These are phyloP conservation scores for Stenchaetothrips biformis DNA, from an alignment of 2,888 invertebrate genomes.

Conservation along the genomic window DNA sequence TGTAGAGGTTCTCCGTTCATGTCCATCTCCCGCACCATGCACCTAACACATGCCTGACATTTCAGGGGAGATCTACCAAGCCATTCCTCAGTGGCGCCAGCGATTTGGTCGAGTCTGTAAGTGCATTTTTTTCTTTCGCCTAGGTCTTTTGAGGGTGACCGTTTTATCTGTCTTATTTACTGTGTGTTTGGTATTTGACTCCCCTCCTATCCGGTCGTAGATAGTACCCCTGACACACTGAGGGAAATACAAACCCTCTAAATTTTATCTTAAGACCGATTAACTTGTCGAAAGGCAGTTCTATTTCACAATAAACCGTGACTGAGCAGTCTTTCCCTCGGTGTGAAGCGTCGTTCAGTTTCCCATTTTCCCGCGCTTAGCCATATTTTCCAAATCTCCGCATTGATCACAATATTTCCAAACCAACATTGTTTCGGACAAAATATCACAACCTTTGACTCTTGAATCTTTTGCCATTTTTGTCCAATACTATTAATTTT, in stretches of 20 bases:
- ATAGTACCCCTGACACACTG: constrained; percentile 19
- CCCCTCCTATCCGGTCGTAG: constrained; percentile 28
- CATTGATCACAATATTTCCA: no score
- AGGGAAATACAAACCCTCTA: constrained; percentile 1
- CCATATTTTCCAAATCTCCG: no score
- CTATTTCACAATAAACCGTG: no score
- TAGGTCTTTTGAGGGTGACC: constrained; percentile 13
- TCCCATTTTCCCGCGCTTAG: no score
- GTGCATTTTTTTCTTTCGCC: constrained; percentile 37
- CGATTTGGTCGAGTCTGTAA: constrained; percentile 48
- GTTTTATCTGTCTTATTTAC: constrained; percentile 14
- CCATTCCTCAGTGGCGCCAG: constrained; percentile 46
- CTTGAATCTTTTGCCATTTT: no score
- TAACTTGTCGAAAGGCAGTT: no score
- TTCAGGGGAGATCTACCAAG: constrained; percentile 55
- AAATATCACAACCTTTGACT: no score
- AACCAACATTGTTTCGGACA: no score
- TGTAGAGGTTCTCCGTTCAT: no score
- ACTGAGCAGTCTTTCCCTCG: no score
- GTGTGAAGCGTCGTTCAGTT: no score
- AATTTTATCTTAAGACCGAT: constrained; percentile 33
- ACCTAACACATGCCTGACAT: constrained; percentile 40
- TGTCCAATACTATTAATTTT: no score
- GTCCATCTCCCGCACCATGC: background rate
- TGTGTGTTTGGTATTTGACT: constrained; percentile 24